A percentile compares a stretch with the other conserved stretches of the same genome.
Conservation (phyloP, 2,888 invertebrate genomes). For the Parascotia fuliginaria region DNA sequence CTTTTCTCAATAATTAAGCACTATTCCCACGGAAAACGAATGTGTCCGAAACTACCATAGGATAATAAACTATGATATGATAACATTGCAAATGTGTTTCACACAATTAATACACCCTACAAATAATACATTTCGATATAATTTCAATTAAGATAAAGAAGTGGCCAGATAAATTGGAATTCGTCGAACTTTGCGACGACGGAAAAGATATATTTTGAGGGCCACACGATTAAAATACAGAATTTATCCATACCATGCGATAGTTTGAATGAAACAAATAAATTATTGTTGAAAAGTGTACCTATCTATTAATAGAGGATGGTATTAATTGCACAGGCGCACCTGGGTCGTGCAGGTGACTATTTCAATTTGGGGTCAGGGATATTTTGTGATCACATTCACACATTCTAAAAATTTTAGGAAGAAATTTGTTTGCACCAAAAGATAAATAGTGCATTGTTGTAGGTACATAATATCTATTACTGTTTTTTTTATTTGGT, state of each 20-base stretch:
- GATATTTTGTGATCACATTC: slow-evolving; percentile 68
- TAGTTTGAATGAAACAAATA: slow-evolving; percentile 73
- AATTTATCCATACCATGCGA: slow-evolving; percentile 51
- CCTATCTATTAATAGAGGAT: slow-evolving; percentile 74
- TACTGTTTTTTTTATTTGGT: no score
- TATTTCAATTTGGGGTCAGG: slow-evolving; percentile 76
- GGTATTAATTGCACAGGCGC: slow-evolving; percentile 77
- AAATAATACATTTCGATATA: slow-evolving; percentile 53
- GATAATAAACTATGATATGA: slow-evolving; percentile 63
- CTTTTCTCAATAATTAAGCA: slow-evolving; percentile 44
- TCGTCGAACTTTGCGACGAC: slow-evolving; percentile 57
- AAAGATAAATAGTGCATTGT: no score
- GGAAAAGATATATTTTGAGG: slow-evolving; percentile 60
- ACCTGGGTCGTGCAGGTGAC: slow-evolving; percentile 82
- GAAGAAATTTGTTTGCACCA: slow-evolving; percentile 52
- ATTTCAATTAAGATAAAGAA: slow-evolving; percentile 74
- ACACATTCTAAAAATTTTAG: slow-evolving; percentile 58
- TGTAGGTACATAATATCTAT: no score
- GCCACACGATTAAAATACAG: slow-evolving; percentile 48
- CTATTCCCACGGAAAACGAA: slow-evolving; percentile 72
- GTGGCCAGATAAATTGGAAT: slow-evolving; percentile 52
- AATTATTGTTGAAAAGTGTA: slow-evolving; percentile 57
- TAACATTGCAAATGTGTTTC: slow-evolving; percentile 70
- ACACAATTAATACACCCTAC: slow-evolving; percentile 65
- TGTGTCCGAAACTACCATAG: slow-evolving; percentile 52